Evolutionary conservation across 2,113 vertebrate genomes (phyloP).

Genomic region (Aegithalos caudatus): DNA sequence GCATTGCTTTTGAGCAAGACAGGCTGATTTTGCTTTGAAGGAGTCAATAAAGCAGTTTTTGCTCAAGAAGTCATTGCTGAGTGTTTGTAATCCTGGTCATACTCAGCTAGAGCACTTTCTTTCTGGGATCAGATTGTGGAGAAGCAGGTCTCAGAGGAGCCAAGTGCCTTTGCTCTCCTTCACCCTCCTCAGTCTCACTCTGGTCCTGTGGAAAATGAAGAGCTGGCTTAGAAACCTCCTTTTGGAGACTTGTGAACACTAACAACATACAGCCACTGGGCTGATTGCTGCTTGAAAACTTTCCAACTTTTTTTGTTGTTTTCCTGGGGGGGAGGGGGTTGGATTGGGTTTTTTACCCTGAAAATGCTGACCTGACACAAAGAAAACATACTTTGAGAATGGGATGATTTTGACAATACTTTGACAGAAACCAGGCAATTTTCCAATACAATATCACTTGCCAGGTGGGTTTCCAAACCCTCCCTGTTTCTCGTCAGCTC

Average conservation of each 20-base stretch:
- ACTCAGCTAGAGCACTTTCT: background rate
- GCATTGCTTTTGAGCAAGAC: background rate
- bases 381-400: background rate
- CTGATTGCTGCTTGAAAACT: background rate
- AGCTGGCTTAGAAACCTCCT: background rate
- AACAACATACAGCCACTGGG: background rate
- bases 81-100: background rate
- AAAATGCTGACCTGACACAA: slow-evolving; percentile 6
- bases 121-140: background rate
- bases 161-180: background rate
- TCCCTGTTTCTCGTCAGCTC: background rate
- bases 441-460: slow-evolving; percentile 17
- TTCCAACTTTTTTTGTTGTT: background rate
- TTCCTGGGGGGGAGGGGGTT: background rate
- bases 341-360: background rate
- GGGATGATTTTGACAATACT: slow-evolving; percentile 28
- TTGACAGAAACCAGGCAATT: slow-evolving; percentile 29
- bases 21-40: background rate
- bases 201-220: background rate
- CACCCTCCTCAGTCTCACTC: background rate
- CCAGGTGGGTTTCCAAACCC: slow-evolving; percentile 45
- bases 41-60: background rate
- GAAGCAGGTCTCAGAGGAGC: background rate
- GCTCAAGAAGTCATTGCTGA: background rate
- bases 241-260: background rate